These are phyloP conservation scores for Calonectris borealis DNA, from an alignment of 2,113 vertebrate genomes.

Conservation along the genomic window DNA sequence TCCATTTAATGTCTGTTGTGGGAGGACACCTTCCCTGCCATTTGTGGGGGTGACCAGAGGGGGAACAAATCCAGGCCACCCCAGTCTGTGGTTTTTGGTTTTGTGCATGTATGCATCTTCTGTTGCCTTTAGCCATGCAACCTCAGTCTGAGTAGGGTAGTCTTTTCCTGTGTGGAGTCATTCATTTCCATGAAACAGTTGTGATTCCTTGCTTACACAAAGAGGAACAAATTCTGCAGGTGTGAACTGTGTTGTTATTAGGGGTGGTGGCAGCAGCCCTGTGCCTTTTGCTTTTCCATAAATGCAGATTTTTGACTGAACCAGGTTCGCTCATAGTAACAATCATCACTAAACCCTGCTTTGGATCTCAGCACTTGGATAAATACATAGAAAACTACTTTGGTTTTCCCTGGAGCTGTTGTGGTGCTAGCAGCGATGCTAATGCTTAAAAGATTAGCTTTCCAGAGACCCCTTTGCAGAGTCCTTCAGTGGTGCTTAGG, in stretches of 20 bases:
- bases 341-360: not conserved
- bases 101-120: not conserved
- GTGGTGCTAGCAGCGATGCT: not conserved
- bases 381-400: not conserved
- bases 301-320: not conserved
- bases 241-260: not conserved
- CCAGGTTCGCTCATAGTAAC: not conserved
- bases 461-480: not conserved
- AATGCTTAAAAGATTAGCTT: not conserved
- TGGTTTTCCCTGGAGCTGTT: not conserved
- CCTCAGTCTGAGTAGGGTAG: not conserved
- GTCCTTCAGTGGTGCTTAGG: not conserved
- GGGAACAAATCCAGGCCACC: not conserved
- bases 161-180: not conserved
- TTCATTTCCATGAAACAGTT: not conserved
- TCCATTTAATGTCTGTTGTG: not conserved
- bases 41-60: not conserved
- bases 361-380: not conserved
- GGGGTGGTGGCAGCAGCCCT: not conserved
- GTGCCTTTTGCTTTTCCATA: not conserved
- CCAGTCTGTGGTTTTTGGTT: fast-evolving
- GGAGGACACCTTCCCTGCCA: not conserved
- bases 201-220: not conserved
- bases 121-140: not conserved
- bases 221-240: not conserved